These are phyloP conservation scores for Oegoconia quadripuncta DNA, from an alignment of 2,888 invertebrate genomes.

Conservation along the genomic window DNA sequence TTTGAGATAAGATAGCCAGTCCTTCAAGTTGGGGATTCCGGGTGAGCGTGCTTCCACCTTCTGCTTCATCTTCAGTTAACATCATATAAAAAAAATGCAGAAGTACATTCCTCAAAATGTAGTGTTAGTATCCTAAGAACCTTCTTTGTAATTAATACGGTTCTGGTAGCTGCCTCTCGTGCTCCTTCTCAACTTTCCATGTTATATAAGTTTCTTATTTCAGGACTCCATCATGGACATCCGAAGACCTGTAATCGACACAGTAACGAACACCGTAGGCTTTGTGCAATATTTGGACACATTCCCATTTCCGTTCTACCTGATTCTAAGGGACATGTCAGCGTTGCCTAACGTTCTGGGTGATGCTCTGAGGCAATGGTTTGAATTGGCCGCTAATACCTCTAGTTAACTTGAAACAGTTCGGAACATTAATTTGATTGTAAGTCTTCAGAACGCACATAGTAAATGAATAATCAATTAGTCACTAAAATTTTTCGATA, in stretches of 20 bases:
- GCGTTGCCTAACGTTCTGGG: constrained; percentile 94
- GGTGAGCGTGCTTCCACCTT: too few species aligned
- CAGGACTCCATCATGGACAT: constrained; percentile 95
- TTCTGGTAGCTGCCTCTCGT: background rate
- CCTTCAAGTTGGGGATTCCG: too few species aligned
- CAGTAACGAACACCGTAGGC: constrained; percentile 70
- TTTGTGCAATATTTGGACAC: constrained; percentile 94
- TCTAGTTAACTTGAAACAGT: constrained; percentile 33
- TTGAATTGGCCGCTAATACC: constrained; percentile 92
- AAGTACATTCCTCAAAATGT: too few species aligned
- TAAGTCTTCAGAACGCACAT: too few species aligned
- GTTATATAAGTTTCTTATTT: constrained; percentile 30
- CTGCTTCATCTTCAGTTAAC: too few species aligned
- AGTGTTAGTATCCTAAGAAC: too few species aligned
- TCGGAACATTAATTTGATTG: background rate
- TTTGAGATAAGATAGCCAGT: too few species aligned
- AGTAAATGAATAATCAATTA: too few species aligned
- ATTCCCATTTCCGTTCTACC: constrained; percentile 99
- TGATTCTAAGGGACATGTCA: constrained; percentile 93
- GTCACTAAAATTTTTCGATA: too few species aligned
- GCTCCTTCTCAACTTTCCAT: background rate
- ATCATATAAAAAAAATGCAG: too few species aligned
- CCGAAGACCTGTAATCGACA: constrained; percentile 90
- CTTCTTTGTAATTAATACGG: too few species aligned
- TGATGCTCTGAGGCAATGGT: constrained; percentile 99